These are phyloP conservation scores for Heliconius hewitsoni DNA, from an alignment of 1,140 invertebrate genomes.

Conservation along the genomic window DNA sequence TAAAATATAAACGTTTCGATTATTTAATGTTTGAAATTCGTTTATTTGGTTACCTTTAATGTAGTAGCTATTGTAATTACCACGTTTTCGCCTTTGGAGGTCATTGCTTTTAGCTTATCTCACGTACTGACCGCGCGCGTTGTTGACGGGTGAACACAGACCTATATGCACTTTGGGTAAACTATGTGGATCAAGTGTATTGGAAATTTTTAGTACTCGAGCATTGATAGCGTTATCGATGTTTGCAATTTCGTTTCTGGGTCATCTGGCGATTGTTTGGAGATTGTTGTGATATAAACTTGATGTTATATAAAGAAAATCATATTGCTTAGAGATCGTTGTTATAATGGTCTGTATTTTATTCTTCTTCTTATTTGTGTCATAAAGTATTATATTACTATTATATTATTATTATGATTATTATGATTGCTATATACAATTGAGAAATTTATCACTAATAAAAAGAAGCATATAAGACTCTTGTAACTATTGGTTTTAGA, in stretches of 20 bases:
- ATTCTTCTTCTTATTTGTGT: no score
- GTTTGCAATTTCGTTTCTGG: constrained; percentile 22
- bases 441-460: background rate
- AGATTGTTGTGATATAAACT: constrained; percentile 10
- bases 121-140: constrained; percentile 50
- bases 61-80: constrained; percentile 37
- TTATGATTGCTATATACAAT: background rate
- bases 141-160: constrained; percentile 51
- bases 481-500: no score
- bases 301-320: background rate
- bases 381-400: no score
- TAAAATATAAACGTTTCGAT: background rate
- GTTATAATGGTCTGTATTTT: no score
- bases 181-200: constrained; percentile 54
- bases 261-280: constrained; percentile 15
- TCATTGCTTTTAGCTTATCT: constrained; percentile 55
- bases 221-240: constrained; percentile 40
- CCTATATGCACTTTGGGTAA: constrained; percentile 37
- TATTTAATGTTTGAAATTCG: constrained; percentile 10
- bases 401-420: no score
- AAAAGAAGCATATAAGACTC: no score
- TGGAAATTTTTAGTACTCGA: constrained; percentile 59
- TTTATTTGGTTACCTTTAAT: constrained; percentile 25
- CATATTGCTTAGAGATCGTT: background rate
- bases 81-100: constrained; percentile 41